Base-by-base conservation (phyloP, 2,797 vertebrate species). In the Sebastes vulpes region DNA sequence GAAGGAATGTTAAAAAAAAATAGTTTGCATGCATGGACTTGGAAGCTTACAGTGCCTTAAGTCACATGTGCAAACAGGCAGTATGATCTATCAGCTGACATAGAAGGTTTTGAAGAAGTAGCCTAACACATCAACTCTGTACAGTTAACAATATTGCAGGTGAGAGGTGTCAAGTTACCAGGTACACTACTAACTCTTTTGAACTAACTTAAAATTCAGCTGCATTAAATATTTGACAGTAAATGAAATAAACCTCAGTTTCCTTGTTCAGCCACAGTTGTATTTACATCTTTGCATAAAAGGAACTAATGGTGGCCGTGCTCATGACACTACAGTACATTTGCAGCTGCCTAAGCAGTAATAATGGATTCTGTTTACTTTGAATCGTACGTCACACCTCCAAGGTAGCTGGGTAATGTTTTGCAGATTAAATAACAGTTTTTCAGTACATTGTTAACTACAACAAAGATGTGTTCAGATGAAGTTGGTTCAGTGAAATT, bases 401-500 rank as follows among this genome's bases (percentile, higher is more conserved):
- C 0, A 28, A n/a, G 1, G 9, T 31, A 31, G 57, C 1, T 48
- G 29, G 7, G 21, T 20, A 29, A 72, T 35, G 42, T 42, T 11
- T 38, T 29, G 53, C 4, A 21, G 31, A 14, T 8, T 21, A 61
- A 35, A 23, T 26, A 16, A 35, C 8, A 58, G 18, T 23, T 60
- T 46, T 50, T 64, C 11, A 46, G 10, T 20, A 58, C 3, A 11
- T 28, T 23, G 9, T 48, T 54, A 65, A 65, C n/a, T 59, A 65
- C 28, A 59, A 42, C 46, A 77, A 65, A 83, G 7, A 60, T 26
- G 32, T 42, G 23, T 58, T 65, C 48, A 66, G n/a, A 77, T 78
- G 12, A 72, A 58, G 69, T 63, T 52, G 42, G 31, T 32, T 81
- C 58, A 52, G 26, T 72, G 10, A 46, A 46, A 72, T 65, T 0